Percentiles rank a stretch among this genome's conserved stretches.
Evolutionary conservation across 1,140 invertebrate species (phyloP).

Genomic region (Tetramorium simillimum): DNA sequence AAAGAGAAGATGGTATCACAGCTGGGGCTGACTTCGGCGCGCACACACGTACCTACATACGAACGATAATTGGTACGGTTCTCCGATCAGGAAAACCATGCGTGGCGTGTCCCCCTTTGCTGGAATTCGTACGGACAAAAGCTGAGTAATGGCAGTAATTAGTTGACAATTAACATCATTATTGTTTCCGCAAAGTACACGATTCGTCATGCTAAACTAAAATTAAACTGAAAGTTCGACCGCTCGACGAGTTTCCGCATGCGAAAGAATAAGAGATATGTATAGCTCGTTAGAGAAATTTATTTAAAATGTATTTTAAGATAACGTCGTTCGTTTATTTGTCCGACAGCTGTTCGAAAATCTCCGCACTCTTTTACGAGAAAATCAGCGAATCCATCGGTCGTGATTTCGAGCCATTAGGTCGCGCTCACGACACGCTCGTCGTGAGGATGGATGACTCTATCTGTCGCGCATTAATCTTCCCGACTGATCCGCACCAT

Average conservation of each 20-base stretch:
- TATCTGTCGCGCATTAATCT: constrained; percentile 78
- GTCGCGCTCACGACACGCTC: constrained; percentile 67
- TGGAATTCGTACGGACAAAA: constrained; percentile 30
- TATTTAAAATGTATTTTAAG: background rate
- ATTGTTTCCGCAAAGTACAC: background rate
- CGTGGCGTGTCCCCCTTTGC: constrained; percentile 10
- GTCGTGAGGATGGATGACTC: constrained; percentile 73
- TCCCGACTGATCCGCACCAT: constrained; percentile 67
- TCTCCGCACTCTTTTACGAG: constrained; percentile 3
- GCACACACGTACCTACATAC: background rate
- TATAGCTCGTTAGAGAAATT: background rate
- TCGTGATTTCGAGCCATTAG: constrained; percentile 77
- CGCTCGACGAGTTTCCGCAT: background rate
- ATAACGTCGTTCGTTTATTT: background rate
- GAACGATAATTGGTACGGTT: constrained; percentile 66
- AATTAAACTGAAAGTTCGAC: background rate
- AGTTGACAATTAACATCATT: constrained; percentile 53
- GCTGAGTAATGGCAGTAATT: constrained; percentile 59
- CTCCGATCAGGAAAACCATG: constrained; percentile 47
- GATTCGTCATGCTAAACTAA: background rate
- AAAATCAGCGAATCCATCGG: constrained; percentile 9
- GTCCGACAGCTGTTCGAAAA: background rate
- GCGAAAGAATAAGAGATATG: background rate
- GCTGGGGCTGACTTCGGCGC: background rate
- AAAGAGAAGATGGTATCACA: background rate